These are phyloP conservation scores for Elmis aenea DNA, from an alignment of 2,888 invertebrate species.

Conservation along the genomic window DNA sequence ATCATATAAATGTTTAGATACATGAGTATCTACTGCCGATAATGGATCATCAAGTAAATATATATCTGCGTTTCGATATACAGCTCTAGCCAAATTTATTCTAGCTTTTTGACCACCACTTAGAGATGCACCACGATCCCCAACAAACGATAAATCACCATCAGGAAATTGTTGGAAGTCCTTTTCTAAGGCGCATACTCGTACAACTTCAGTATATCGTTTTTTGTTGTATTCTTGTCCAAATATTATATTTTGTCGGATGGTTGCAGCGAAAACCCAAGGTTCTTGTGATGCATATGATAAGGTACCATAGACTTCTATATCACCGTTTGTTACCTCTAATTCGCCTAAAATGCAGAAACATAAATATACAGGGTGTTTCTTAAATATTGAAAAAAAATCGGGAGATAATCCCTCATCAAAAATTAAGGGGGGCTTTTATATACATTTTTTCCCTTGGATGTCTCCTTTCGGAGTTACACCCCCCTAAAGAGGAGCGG, in stretches of 20 bases:
- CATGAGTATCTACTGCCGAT: conserved; percentile 80
- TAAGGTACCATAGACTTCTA: conserved; percentile 58
- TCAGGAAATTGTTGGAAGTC: conserved; percentile 70
- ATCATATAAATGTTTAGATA: conserved; percentile 72
- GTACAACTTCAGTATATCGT: conserved; percentile 55
- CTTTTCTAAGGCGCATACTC: conserved; percentile 63
- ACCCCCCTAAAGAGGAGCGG: too few relatives aligned
- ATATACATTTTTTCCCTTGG: too few relatives aligned
- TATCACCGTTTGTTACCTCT: conserved; percentile 53
- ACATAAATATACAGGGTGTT: too few relatives aligned
- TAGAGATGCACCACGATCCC: conserved; percentile 73
- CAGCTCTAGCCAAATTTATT: conserved; percentile 63
- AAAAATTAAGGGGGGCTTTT: too few relatives aligned
- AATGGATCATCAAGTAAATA: conserved; percentile 81
- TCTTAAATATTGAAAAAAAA: too few relatives aligned
- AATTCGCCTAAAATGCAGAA: conserved; percentile 64
- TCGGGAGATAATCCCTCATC: too few relatives aligned
- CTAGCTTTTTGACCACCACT: conserved; percentile 81
- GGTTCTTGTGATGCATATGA: conserved; percentile 82
- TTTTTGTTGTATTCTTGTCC: conserved; percentile 60
- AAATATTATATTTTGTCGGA: conserved; percentile 84
- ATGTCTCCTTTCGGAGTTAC: too few relatives aligned
- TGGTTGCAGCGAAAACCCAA: conserved; percentile 74
- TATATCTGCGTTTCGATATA: conserved; percentile 68
- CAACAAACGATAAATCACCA: conserved; percentile 71